These are phyloP conservation scores for Agrochola lota DNA, from an alignment of 2,888 invertebrate genomes.

Conservation along the genomic window DNA sequence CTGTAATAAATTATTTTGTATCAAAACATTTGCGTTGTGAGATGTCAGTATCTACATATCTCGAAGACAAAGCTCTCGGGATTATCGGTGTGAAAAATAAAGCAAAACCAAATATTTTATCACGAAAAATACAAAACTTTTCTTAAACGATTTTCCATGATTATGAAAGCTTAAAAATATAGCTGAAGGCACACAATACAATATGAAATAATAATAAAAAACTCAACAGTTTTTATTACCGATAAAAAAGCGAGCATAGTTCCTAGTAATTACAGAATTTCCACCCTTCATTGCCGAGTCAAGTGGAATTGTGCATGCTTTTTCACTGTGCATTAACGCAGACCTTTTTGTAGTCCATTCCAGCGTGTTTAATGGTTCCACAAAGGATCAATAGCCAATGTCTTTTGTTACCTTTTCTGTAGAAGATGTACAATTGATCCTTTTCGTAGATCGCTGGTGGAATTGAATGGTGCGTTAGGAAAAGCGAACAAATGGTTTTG, in stretches of 20 bases:
- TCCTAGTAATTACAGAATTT: slow-evolving; percentile 48
- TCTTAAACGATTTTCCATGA: background rate
- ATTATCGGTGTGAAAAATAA: background rate
- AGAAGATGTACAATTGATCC: slow-evolving; percentile 50
- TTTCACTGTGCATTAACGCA: slow-evolving; percentile 64
- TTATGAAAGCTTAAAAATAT: background rate
- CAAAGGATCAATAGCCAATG: slow-evolving; percentile 61
- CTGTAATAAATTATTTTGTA: background rate
- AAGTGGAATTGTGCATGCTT: slow-evolving; percentile 65
- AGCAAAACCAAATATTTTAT: slow-evolving; percentile 9
- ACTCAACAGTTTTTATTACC: background rate
- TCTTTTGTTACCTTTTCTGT: slow-evolving; percentile 59
- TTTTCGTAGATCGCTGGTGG: slow-evolving; percentile 46
- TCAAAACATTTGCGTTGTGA: slow-evolving; percentile 6
- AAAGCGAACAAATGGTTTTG: slow-evolving; percentile 56
- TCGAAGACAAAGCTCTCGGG: background rate
- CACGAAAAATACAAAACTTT: background rate
- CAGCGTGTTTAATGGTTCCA: slow-evolving; percentile 66
- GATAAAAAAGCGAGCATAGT: slow-evolving; percentile 19
- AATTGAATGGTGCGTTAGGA: slow-evolving; percentile 51
- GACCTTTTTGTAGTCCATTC: slow-evolving; percentile 65
- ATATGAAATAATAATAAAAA: background rate
- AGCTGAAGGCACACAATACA: background rate
- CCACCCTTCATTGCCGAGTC: slow-evolving; percentile 62
- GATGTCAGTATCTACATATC: background rate